Evolutionary conservation across 2,797 vertebrate species (phyloP), one percentile per base, ranked within the genome.

Genomic region (Phaenicophaeus curvirostris): DNA sequence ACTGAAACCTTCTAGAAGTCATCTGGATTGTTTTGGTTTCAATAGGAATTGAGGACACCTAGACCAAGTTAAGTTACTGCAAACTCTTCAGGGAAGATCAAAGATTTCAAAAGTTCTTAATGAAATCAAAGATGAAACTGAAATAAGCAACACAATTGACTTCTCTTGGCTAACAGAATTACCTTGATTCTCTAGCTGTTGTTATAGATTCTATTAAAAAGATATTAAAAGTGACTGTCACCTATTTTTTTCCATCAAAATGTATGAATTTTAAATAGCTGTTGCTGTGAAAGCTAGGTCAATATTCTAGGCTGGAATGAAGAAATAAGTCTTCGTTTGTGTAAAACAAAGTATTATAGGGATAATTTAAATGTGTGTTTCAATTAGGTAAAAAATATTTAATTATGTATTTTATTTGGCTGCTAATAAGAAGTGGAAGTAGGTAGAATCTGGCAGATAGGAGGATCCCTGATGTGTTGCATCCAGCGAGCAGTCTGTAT

Each of bases 141-240:
- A 91, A 93, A 84, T 39, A 95, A 88, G 13, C 59, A 93, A 94
- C 11, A 0, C 1, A 13, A 57, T 82, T 44, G 66, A 31, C 53
- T 95, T 72, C 58, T 93, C 39, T 30, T 86, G 77, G 28, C 53
- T 84, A 73, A 28, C 18, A 77, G 31, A 83, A 78, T 33, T 90
- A 37, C 42, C 42, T 51, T 66, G 31, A 55, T 90, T 81, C 42
- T 94, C 35, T 73, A 77, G 54, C 41, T 88, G 69, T 74, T 94
- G 30, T 81, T 91, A 33, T 42, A 65, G 69, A 62, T 62, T 51
- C 11, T 93, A 42, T 95, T 94, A 93, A 92, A 93, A 95, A 77
- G 54, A 78, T 77, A 89, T 87, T 90, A 86, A 88, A 87, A 94
- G 10, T 46, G 89, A 19, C 73, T 81, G 66, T 81, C 72, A 75